Evolutionary conservation across 1,140 invertebrate species (phyloP).

Genomic region (Melipona quadrifasciata): DNA sequence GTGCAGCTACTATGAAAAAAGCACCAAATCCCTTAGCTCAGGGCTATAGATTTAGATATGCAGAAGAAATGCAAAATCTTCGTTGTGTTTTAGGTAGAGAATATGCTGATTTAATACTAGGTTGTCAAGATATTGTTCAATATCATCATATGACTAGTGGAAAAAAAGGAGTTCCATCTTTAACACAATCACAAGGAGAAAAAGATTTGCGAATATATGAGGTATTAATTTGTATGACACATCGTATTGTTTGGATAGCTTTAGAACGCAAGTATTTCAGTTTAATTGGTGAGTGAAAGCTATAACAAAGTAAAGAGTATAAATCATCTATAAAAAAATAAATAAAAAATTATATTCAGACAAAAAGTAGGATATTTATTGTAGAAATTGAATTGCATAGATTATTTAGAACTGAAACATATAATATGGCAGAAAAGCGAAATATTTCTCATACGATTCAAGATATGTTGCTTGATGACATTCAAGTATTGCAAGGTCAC

Average conservation of each 20-base stretch:
- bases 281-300: constrained; percentile 81
- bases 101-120: constrained; percentile 83
- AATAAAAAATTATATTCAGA: neutral
- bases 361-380: constrained; percentile 27
- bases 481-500: constrained; percentile 70
- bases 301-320: neutral
- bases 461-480: constrained; percentile 69
- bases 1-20: constrained; percentile 82
- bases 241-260: constrained; percentile 85
- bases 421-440: constrained; percentile 77
- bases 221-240: constrained; percentile 82
- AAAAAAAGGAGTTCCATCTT: constrained; percentile 69
- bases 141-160: constrained; percentile 84
- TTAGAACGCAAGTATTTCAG: constrained; percentile 83
- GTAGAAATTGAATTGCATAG: constrained; percentile 84
- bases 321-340: neutral
- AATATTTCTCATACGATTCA: constrained; percentile 43
- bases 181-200: constrained; percentile 82
- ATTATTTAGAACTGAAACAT: constrained; percentile 83
- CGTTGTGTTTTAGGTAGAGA: constrained; percentile 83
- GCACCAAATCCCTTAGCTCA: constrained; percentile 83
- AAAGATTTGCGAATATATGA: constrained; percentile 85
- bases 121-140: constrained; percentile 75
- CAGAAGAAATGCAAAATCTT: constrained; percentile 83
- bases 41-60: constrained; percentile 80